Percentiles rank a stretch among this genome's conserved stretches.
phyloP scores from a whole-genome alignment of 92 coral and sea anemone species.

The Epizoanthus illoricatus region DNA sequence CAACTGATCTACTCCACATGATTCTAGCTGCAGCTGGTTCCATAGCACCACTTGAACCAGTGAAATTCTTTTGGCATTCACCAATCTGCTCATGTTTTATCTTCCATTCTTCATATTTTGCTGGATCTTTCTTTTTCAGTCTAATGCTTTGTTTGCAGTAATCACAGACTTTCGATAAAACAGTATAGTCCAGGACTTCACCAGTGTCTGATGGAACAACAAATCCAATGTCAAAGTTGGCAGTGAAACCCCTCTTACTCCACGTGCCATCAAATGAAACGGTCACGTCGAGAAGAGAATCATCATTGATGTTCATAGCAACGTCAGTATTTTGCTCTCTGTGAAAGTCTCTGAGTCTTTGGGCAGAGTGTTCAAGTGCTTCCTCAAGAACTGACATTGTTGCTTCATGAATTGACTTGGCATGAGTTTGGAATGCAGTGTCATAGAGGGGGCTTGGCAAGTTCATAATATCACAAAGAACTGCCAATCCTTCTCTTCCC shows the following conservation, averaged over 20 bases:
- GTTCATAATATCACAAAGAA: constrained; percentile 43
- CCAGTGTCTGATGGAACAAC: constrained; percentile 29
- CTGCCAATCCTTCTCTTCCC: constrained; percentile 44
- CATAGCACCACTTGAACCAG: constrained; percentile 17
- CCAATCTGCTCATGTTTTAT: background rate
- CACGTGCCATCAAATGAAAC: constrained; percentile 43
- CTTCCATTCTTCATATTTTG: background rate
- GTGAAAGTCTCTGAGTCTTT: background rate
- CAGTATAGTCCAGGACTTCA: constrained; percentile 34
- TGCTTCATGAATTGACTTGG: no score
- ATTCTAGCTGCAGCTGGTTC: constrained; percentile 14
- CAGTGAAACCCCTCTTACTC: constrained; percentile 37
- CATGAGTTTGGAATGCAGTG: background rate
- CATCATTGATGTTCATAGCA: background rate
- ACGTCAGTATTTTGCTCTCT: no score
- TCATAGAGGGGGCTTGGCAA: background rate
- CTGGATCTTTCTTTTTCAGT: background rate
- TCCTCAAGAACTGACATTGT: no score
- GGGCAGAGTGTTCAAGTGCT: no score
- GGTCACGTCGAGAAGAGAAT: constrained; percentile 22
- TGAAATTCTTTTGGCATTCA: constrained; percentile 17
- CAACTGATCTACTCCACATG: constrained; percentile 21
- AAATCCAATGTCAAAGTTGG: constrained; percentile 32
- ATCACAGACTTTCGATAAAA: background rate
- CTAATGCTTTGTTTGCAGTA: background rate